Evolutionary conservation across 2,797 vertebrate species (phyloP).

Genomic region (Carduelis carduelis): DNA sequence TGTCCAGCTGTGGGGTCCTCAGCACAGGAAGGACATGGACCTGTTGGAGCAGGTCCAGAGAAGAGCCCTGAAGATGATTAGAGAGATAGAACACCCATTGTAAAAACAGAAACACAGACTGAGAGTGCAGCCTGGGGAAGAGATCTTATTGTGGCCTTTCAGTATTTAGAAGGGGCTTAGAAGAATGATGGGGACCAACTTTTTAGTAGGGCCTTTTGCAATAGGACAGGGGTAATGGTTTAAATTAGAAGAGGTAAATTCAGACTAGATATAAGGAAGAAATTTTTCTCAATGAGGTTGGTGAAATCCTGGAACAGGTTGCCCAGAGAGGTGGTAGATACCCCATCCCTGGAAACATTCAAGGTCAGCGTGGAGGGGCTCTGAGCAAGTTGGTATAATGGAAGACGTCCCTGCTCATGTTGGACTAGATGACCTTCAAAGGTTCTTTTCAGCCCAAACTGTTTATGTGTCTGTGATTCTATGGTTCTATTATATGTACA

Average conservation of each 20-base stretch:
- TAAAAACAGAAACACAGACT: not conserved
- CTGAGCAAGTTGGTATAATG: not conserved
- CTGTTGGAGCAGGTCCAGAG: not conserved
- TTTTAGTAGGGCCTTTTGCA: not conserved
- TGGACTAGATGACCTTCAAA: not conserved
- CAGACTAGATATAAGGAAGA: not conserved
- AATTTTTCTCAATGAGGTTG: fast-evolving
- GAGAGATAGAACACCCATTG: not conserved
- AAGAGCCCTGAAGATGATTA: not conserved
- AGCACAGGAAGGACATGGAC: not conserved
- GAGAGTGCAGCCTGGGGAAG: not conserved
- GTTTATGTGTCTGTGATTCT: not conserved
- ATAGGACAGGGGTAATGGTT: not conserved
- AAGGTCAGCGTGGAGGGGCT: not conserved
- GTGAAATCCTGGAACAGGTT: not conserved
- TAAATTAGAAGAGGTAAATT: not conserved
- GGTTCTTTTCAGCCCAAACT: not conserved
- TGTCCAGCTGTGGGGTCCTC: not conserved
- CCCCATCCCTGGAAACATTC: not conserved
- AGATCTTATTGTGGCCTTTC: not conserved
- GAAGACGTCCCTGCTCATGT: not conserved
- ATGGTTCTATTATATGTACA: not conserved
- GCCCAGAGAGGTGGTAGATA: not conserved
- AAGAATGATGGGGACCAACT: not conserved
- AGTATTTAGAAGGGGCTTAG: not conserved